phyloP scores from a whole-genome alignment of 2,113 vertebrate species.

The Eira barbara region DNA sequence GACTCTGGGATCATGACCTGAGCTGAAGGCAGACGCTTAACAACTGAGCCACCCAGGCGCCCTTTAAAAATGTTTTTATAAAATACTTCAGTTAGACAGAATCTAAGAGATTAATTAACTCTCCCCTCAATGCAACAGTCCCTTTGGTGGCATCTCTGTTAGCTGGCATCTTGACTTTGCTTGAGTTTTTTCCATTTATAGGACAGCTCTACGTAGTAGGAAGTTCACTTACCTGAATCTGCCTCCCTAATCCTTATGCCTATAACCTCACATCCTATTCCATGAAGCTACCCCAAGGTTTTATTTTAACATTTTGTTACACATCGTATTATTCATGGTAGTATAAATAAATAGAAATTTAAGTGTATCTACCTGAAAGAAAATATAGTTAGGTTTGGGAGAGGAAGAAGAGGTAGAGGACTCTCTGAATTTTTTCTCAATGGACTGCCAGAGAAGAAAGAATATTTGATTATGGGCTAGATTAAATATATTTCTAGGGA shows the following conservation, averaged over 20 bases:
- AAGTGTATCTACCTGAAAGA: not conserved
- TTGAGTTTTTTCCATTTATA: not conserved
- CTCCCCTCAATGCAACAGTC: not conserved
- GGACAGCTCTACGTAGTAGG: not conserved
- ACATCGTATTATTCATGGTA: not conserved
- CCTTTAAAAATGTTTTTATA: not conserved
- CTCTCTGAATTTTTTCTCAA: not conserved
- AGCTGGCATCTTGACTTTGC: not conserved
- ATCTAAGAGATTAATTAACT: not conserved
- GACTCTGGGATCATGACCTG: not conserved
- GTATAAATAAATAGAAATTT: not conserved
- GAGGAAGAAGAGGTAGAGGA: not conserved
- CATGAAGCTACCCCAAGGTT: not conserved
- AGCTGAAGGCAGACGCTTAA: not conserved
- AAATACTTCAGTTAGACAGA: not conserved
- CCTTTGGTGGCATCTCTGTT: not conserved
- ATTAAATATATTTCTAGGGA: not conserved
- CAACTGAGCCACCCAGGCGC: not conserved
- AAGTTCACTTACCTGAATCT: not conserved
- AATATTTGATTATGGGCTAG: not conserved
- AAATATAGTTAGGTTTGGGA: not conserved
- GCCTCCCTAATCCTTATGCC: not conserved
- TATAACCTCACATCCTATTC: not conserved
- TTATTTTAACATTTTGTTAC: not conserved
- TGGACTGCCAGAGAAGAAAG: not conserved